Evolutionary conservation across 2,113 vertebrate genomes (phyloP).

Genomic region (Thomomys bottae): DNA sequence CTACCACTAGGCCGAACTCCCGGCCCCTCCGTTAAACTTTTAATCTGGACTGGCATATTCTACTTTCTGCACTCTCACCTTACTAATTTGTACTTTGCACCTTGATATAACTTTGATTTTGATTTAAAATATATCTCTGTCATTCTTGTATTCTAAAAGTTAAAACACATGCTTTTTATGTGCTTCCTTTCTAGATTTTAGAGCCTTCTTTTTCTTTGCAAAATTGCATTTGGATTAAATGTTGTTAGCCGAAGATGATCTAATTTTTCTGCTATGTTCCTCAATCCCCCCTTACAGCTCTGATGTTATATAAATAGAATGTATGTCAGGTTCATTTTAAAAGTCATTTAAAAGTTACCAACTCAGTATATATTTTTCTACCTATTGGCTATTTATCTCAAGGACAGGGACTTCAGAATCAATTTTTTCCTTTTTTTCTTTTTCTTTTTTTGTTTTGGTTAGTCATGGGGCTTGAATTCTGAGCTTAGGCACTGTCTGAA

Average conservation of each 20-base stretch:
- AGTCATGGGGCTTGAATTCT: no score
- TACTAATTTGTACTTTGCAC: background rate
- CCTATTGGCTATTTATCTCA: background rate
- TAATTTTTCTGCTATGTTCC: background rate
- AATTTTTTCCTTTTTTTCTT: background rate
- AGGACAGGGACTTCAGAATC: background rate
- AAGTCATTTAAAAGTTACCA: background rate
- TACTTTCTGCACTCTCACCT: background rate
- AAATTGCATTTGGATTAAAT: slow-evolving; percentile 21
- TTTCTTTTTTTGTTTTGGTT: no score
- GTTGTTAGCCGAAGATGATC: background rate
- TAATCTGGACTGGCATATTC: background rate
- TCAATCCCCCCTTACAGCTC: background rate
- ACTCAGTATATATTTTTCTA: background rate
- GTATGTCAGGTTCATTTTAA: slow-evolving; percentile 8
- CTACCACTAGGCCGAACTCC: no score
- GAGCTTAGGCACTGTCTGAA: no score
- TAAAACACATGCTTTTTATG: background rate
- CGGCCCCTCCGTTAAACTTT: no score
- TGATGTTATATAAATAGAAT: background rate
- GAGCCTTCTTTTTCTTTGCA: background rate
- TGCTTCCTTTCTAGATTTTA: slow-evolving; percentile 12
- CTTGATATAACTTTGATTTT: background rate
- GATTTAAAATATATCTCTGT: background rate
- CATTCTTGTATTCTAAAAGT: background rate